Percentiles rank a stretch among this genome's conserved stretches.
phyloP scores from a whole-genome alignment of 2,888 invertebrate genomes.

The Branchellion lobata region DNA sequence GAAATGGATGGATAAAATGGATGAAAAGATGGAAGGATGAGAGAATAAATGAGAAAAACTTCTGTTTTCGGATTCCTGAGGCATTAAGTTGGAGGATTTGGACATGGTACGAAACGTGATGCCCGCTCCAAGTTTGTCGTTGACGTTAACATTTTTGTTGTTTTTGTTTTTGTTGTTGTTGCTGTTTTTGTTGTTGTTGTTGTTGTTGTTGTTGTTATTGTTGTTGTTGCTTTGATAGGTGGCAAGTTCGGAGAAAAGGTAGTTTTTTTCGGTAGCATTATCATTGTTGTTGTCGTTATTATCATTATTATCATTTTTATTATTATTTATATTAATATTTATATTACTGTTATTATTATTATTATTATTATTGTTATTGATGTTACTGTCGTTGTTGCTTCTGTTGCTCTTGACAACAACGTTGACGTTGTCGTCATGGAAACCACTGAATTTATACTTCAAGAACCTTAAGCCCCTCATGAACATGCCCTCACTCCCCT shows the following conservation, averaged over 20 bases:
- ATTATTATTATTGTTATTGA: neutral
- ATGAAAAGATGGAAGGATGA: no score
- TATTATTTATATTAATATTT: neutral
- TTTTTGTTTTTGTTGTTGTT: no score
- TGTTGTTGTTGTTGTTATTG: neutral
- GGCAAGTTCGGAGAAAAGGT: neutral
- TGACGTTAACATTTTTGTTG: no score
- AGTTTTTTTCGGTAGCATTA: neutral
- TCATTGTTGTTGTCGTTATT: neutral
- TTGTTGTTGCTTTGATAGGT: conserved; percentile 11
- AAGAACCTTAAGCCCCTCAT: no score
- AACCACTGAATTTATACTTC: neutral
- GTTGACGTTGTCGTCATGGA: neutral
- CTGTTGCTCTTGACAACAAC: neutral
- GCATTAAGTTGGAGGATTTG: no score
- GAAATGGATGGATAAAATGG: no score
- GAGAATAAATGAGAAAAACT: no score
- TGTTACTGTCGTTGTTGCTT: neutral
- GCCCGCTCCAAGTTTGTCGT: no score
- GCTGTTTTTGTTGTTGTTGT: neutral
- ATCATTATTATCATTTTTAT: neutral
- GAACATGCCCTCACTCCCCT: no score
- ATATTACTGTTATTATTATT: neutral
- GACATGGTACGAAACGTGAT: no score
- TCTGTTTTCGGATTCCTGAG: no score